Percentiles rank a stretch among this genome's conserved stretches.
Evolutionary conservation across 2,797 vertebrate species (phyloP).

Genomic region (Notamacropus eugenii): DNA sequence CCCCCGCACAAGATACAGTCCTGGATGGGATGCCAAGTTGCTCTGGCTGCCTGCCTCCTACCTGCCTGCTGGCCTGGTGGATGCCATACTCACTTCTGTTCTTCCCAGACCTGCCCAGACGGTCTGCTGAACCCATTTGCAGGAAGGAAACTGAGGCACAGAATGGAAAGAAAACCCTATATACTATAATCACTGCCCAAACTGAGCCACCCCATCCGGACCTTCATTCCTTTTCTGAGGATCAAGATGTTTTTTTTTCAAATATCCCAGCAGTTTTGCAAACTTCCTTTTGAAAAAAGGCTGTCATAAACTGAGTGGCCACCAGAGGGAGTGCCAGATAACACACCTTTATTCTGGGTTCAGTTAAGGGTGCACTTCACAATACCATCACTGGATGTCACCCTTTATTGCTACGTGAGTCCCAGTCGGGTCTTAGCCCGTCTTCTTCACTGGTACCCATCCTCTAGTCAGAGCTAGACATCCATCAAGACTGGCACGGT

Average conservation of each 20-base stretch:
- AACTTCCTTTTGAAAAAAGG: not conserved
- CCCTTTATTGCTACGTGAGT: not conserved
- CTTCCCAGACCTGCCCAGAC: constrained; percentile 91
- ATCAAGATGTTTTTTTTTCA: not conserved
- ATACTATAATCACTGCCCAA: not conserved
- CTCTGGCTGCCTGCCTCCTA: constrained; percentile 96
- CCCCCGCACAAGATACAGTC: constrained; percentile 93
- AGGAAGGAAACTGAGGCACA: constrained; percentile 19
- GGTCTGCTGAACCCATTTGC: constrained; percentile 76
- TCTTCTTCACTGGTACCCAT: not conserved
- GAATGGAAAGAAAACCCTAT: not conserved
- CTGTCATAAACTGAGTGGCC: constrained; percentile 24
- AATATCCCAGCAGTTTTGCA: not conserved
- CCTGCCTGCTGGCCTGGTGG: constrained; percentile 91
- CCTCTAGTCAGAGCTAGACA: not conserved
- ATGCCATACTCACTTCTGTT: constrained; percentile 88
- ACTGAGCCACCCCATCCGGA: not conserved
- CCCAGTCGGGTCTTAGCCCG: not conserved
- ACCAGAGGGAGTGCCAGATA: constrained; percentile 27
- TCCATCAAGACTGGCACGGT: not conserved
- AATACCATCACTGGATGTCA: not conserved
- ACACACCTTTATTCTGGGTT: not conserved
- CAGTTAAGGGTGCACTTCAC: not conserved
- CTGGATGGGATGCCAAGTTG: constrained; percentile 96
- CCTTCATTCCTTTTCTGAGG: not conserved